phyloP scores from a whole-genome alignment of 1,140 invertebrate species.

The Diabrotica virgifera region DNA sequence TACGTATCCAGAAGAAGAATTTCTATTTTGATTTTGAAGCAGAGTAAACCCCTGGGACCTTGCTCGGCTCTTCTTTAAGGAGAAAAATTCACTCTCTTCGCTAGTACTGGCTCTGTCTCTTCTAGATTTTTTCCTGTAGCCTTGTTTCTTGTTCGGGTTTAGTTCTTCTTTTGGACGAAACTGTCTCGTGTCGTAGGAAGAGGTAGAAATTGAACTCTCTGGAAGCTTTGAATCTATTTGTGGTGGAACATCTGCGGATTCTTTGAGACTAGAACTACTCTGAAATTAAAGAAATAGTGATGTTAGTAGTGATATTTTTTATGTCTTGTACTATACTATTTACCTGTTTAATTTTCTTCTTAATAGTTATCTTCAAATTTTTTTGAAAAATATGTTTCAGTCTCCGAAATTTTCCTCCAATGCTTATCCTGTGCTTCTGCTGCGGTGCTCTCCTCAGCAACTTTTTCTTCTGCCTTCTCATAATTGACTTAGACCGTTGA shows the following conservation, averaged over 20 bases:
- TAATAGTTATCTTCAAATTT: slow-evolving; percentile 29
- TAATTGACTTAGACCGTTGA: slow-evolving; percentile 82
- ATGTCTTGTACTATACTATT: not conserved
- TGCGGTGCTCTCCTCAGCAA: slow-evolving; percentile 51
- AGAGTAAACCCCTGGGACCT: slow-evolving; percentile 11
- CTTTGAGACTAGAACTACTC: not conserved
- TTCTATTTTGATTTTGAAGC: slow-evolving; percentile 57
- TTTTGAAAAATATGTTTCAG: slow-evolving; percentile 45
- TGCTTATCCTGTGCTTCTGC: slow-evolving; percentile 51
- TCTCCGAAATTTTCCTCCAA: slow-evolving; percentile 42
- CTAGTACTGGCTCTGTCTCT: slow-evolving; percentile 57
- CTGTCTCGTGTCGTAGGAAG: slow-evolving; percentile 58
- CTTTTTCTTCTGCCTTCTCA: slow-evolving; percentile 76
- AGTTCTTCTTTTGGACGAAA: slow-evolving; percentile 55
- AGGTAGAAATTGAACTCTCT: slow-evolving; percentile 58
- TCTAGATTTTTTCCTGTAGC: slow-evolving; percentile 48
- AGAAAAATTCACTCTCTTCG: slow-evolving; percentile 66
- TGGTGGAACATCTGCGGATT: slow-evolving; percentile 7
- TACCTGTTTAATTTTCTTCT: slow-evolving; percentile 23
- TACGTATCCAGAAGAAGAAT: slow-evolving; percentile 70
- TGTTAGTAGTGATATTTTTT: not conserved
- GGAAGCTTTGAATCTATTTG: slow-evolving; percentile 37
- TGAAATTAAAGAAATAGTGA: not conserved
- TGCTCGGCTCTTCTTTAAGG: slow-evolving; percentile 47
- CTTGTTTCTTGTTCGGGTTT: slow-evolving; percentile 45